Evolutionary conservation across 2,888 invertebrate genomes (phyloP).

Genomic region (Drosophila yooni): DNA sequence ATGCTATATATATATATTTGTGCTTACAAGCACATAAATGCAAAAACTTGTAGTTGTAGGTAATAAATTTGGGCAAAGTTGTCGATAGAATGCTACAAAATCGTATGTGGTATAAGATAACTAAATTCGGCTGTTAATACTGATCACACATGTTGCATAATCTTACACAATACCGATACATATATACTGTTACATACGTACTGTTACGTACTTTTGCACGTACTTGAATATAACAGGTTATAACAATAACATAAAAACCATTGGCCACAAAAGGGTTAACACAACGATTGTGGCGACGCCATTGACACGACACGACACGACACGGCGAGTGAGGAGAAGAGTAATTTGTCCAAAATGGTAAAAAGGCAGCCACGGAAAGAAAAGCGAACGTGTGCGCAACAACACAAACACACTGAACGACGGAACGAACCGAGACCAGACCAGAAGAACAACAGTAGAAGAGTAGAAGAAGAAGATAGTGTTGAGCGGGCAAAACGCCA

Average conservation of each 20-base stretch:
- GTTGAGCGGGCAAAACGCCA: conserved; percentile 66
- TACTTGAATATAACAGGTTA: neutral
- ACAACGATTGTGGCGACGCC: conserved; percentile 37
- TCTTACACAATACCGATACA: neutral
- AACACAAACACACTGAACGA: conserved; percentile 34
- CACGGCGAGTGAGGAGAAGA: conserved; percentile 29
- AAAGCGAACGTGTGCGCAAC: conserved; percentile 43
- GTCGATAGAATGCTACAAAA: neutral
- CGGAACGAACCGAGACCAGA: conserved; percentile 45
- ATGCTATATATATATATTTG: neutral
- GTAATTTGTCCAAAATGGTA: conserved; percentile 67
- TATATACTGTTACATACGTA: neutral
- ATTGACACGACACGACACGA: conserved; percentile 37
- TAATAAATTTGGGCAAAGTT: neutral
- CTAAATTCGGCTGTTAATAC: neutral
- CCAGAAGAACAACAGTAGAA: neutral
- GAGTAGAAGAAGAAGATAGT: conserved; percentile 51
- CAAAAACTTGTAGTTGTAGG: neutral
- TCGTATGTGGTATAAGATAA: neutral
- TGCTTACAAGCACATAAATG: neutral
- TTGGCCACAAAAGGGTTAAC: conserved; percentile 19
- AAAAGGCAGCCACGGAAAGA: conserved; percentile 49
- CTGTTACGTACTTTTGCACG: neutral
- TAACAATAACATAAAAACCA: conserved; percentile 6
- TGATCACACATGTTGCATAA: neutral